Evolutionary conservation across 64 coral and sea anemone species (phyloP), one percentile per base, ranked within the genome.

Genomic region (Pocillopora damicornis): DNA sequence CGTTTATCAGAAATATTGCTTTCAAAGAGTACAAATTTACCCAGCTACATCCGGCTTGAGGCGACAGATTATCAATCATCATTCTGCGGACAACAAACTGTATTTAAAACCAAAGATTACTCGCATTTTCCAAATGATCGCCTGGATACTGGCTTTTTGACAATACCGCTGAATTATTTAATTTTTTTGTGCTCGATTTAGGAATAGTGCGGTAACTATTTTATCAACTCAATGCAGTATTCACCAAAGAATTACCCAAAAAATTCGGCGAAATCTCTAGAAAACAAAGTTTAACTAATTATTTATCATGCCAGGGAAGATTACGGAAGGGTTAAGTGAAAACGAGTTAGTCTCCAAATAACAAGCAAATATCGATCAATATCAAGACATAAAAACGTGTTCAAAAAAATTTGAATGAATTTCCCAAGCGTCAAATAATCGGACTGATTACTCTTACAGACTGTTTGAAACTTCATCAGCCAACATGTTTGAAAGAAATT

Each of bases 331-430:
- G 37, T 57, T 72, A 42, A 85, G 63, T 25, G 35, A 20, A 85
- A 61, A 77, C 9, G 37, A 18, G 16, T 22, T 56, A 30, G n/a
- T 71, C 30, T 23, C 36, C 18, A 45, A 77, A 77, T 45, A 51
- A 51, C 37, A 51, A 72, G 42, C 42, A 81, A 71, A 85, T 72
- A 73, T 25, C 62, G 37, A 71, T 22, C 64, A 85, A 85, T 71
- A 85, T 85, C 13, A 71, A 26, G 67, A 25, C 11, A 15, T n/a
- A 71, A 25, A 45, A 73, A 26, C 20, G 76, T 79, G 22, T 9
- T 60, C 59, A 51, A 51, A 51, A 30, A 51, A 51, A 2, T 72
- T 73, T 42, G 23, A 81, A 81, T 67, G 64, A 67, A 67, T 8
- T 20, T 25, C 22, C 25, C 20, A 30, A 71, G 22, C 64, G 67